Conservation (phyloP, 2,797 vertebrate genomes). For the Oophaga sylvatica region DNA sequence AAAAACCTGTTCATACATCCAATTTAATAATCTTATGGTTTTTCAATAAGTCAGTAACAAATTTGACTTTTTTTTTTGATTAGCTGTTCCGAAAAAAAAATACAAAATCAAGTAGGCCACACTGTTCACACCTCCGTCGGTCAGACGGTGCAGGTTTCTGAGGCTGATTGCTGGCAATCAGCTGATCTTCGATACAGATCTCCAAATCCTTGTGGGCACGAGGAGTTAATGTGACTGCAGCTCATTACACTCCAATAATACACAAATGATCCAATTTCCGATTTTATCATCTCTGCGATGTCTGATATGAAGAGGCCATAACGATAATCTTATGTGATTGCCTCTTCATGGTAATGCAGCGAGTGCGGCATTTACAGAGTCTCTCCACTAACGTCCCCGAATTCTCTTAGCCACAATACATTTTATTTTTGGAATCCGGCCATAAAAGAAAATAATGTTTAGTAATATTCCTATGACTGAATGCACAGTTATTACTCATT, state of each 20-base stretch:
- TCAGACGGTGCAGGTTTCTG: no score
- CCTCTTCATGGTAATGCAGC: constrained; percentile 2
- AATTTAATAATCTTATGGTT: no score
- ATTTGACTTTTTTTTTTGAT: no score
- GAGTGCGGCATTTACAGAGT: not conserved
- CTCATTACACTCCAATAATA: not conserved
- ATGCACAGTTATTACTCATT: constrained; percentile 42
- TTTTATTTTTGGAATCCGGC: constrained; percentile 29
- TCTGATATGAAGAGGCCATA: constrained; percentile 12
- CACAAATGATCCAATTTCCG: not conserved
- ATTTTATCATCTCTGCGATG: not conserved
- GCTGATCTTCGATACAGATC: no score
- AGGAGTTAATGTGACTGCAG: not conserved
- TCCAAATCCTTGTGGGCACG: not conserved
- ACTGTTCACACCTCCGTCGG: no score
- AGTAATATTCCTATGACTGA: constrained; percentile 30
- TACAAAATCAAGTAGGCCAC: no score
- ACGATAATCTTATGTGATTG: constrained; percentile 9
- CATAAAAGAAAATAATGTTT: constrained; percentile 12
- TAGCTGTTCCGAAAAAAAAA: no score
- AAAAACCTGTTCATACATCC: no score
- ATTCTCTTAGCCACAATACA: not conserved
- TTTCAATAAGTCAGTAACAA: no score
- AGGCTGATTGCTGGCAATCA: no score
- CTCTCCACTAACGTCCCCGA: not conserved